phyloP scores from a whole-genome alignment of 2,113 vertebrate species.

The Mastomys natalensis region DNA sequence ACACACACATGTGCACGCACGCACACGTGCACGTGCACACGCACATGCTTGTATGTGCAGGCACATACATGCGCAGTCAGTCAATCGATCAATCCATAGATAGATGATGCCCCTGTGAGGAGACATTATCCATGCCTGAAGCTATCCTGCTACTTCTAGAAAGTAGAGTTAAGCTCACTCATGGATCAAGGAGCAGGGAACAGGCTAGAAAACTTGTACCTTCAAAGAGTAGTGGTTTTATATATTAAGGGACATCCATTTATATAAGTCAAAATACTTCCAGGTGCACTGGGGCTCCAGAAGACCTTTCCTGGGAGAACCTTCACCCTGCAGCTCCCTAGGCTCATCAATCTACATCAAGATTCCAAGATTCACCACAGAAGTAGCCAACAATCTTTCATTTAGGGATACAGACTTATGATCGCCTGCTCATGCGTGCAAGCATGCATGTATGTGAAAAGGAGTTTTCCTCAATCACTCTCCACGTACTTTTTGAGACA shows the following conservation, averaged over 20 bases:
- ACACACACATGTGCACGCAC: not conserved
- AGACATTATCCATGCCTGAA: not conserved
- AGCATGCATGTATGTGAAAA: not conserved
- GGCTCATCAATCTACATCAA: not conserved
- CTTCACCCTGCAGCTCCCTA: not conserved
- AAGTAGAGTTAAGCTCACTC: not conserved
- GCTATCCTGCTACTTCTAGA: not conserved
- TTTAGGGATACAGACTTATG: not conserved
- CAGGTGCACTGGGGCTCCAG: not conserved
- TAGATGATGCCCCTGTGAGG: not conserved
- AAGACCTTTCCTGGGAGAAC: not conserved
- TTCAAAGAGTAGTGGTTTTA: not conserved
- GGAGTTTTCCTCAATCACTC: not conserved
- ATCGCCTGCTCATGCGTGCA: not conserved
- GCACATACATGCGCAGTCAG: not conserved
- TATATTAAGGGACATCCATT: not conserved
- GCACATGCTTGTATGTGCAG: not conserved
- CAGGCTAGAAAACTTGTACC: not conserved
- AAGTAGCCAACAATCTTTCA: not conserved
- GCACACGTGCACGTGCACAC: not conserved
- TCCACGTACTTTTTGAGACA: not conserved
- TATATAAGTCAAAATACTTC: not conserved
- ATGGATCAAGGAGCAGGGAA: not conserved
- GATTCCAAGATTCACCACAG: not conserved
- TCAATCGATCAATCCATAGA: not conserved